Evolutionary conservation across 2,888 invertebrate species (phyloP).

Genomic region (Acanthosepion lycidas): DNA sequence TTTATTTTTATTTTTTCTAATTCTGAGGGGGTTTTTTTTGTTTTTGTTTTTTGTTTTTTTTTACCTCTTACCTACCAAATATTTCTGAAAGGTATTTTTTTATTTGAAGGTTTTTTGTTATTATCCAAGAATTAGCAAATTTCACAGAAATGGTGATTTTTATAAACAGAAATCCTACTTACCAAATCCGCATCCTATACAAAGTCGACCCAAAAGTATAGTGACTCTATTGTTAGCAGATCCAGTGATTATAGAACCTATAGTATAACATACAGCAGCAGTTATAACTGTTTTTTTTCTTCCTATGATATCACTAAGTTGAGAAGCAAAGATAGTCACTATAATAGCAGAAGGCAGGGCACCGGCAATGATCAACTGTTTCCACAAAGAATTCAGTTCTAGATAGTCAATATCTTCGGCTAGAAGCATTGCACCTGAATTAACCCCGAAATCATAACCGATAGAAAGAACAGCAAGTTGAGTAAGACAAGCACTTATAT

Average conservation of each 20-base stretch:
- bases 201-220: neutral
- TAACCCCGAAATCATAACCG: constrained; percentile 79
- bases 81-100: no score
- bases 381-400: neutral
- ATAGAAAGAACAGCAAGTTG: constrained; percentile 77
- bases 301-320: constrained; percentile 38
- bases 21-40: no score
- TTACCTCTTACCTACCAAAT: no score
- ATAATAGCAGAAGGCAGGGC: constrained; percentile 33
- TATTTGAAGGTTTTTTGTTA: no score
- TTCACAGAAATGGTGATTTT: no score
- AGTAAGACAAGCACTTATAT: constrained; percentile 65
- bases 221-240: neutral
- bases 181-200: constrained; percentile 38
- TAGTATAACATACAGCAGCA: neutral
- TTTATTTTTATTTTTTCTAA: no score
- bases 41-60: no score
- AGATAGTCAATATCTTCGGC: neutral
- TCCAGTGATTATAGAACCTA: neutral
- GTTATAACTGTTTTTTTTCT: constrained; percentile 25
- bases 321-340: neutral
- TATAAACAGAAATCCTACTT: neutral
- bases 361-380: constrained; percentile 38
- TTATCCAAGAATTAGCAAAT: no score
- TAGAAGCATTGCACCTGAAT: constrained; percentile 77